Base-by-base conservation (phyloP, 1,140 invertebrate genomes). In the Cataglyphis hispanica region DNA sequence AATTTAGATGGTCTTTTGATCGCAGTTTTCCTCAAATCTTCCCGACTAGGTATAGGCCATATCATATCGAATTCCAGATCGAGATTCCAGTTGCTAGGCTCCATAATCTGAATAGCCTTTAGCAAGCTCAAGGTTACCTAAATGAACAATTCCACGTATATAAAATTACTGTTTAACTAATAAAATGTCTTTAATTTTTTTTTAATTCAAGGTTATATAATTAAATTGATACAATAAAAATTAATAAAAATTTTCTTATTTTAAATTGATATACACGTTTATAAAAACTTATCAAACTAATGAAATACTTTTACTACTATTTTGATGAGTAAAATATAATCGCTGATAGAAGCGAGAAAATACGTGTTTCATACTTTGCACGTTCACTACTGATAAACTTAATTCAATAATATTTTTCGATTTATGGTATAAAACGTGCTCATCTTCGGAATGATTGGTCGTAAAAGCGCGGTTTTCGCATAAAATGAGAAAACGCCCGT, bases 41-140 rank as follows among this genome's bases (percentile, higher is more conserved):
- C 87, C 1, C 43, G 37, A 8, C 86, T 83, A 1, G 92, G 93
- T 85, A 95, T 93, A 27, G 94, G 94, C 94, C 94, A 95, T 61
- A 90, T 93, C 43, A 93, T 85, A 63, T 95, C 94, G 46, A 95
- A 94, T 87, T 95, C 94, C 31, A 94, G 75, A 56, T 87, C 91
- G 2, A 94, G 84, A 69, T 94, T 94, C 93, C 93, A 94, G 25
- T 89, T 92, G 0, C 67, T 91, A 6, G 94, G 94, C 40, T 92
- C 81, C 7, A 86, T 88, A 0, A 94, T 40, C 34, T 92, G 93
- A 69, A 95, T 91, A 6, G 94, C 85, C 86, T 95, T 94, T 58
- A 95, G 46, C 1, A 91, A 31, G 6, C 91, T 90, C 10, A 93
- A 0, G 0, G 94, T 95, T 31, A 91, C 6, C 94, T 95, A 56